These are phyloP conservation scores for Mormyrus hasselquistii DNA, from an alignment of 2,797 vertebrate species.

Conservation along the genomic window DNA sequence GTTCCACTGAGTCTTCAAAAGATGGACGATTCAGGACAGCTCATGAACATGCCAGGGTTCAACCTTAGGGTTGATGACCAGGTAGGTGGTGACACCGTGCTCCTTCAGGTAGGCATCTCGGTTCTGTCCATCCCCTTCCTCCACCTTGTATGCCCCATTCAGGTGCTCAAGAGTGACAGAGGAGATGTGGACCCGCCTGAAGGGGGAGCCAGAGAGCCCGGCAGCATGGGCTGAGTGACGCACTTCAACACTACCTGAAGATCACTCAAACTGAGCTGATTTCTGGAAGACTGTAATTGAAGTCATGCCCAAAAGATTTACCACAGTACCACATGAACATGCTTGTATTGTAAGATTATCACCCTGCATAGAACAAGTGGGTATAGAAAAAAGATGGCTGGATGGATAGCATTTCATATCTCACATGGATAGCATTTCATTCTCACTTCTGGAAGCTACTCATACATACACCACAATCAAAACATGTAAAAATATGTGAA, in stretches of 20 bases:
- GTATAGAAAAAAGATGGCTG: not conserved
- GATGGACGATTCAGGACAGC: not conserved
- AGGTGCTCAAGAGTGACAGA: slow-evolving; percentile 89
- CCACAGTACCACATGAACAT: not conserved
- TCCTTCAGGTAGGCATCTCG: slow-evolving; percentile 92
- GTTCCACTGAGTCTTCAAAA: not conserved
- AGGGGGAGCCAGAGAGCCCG: not conserved
- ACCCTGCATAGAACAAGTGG: not conserved
- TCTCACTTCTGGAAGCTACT: not conserved
- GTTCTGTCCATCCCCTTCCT: slow-evolving; percentile 82
- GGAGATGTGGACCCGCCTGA: slow-evolving; percentile 94
- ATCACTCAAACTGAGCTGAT: not conserved
- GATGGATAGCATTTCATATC: not conserved
- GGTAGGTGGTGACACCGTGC: slow-evolving; percentile 82
- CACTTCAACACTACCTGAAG: not conserved
- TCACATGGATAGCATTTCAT: not conserved
- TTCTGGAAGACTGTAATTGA: not conserved
- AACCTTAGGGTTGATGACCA: slow-evolving; percentile 98
- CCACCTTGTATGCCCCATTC: slow-evolving; percentile 90
- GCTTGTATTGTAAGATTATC: not conserved
- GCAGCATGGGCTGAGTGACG: not conserved
- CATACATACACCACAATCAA: not conserved
- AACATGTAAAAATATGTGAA: not conserved
- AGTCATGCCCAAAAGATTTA: not conserved
- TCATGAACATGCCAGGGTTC: slow-evolving; percentile 27